Conservation (phyloP, 2,888 invertebrate species). For the Heteromyza rotundicornis region DNA sequence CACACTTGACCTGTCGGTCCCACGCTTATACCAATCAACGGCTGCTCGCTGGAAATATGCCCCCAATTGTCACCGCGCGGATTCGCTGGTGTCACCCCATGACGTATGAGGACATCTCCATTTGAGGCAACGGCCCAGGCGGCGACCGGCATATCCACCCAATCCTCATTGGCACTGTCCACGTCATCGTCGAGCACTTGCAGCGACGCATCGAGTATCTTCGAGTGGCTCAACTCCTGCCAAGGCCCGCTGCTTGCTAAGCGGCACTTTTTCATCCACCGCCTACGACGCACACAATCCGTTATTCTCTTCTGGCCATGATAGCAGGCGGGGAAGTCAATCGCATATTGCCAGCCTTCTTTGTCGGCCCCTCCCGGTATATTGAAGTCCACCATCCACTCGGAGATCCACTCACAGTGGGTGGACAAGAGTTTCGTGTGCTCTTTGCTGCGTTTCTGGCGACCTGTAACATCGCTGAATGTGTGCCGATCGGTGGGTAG, state of each 20-base stretch:
- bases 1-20: slow-evolving; percentile 75
- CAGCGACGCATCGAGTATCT: slow-evolving; percentile 79
- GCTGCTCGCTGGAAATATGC: slow-evolving; percentile 74
- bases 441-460: slow-evolving; percentile 82
- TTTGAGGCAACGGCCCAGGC: slow-evolving; percentile 88
- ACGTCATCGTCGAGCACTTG: slow-evolving; percentile 65
- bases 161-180: slow-evolving; percentile 50
- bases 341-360: slow-evolving; percentile 95
- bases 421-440: slow-evolving; percentile 83
- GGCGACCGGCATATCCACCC: slow-evolving; percentile 62
- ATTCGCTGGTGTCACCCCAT: slow-evolving; percentile 75
- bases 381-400: slow-evolving; percentile 92
- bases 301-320: slow-evolving; percentile 86
- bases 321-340: slow-evolving; percentile 87
- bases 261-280: slow-evolving; percentile 85
- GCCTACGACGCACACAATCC: slow-evolving; percentile 83
- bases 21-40: slow-evolving; percentile 74
- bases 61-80: slow-evolving; percentile 71
- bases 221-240: slow-evolving; percentile 85
- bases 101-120: slow-evolving; percentile 84
- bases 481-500: slow-evolving; percentile 85
- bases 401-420: slow-evolving; percentile 89
- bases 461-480: slow-evolving; percentile 91
- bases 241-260: slow-evolving; percentile 86
- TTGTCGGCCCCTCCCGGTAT: slow-evolving; percentile 88